phyloP scores from a whole-genome alignment of 2,797 vertebrate genomes.

The Thamnophis elegans region DNA sequence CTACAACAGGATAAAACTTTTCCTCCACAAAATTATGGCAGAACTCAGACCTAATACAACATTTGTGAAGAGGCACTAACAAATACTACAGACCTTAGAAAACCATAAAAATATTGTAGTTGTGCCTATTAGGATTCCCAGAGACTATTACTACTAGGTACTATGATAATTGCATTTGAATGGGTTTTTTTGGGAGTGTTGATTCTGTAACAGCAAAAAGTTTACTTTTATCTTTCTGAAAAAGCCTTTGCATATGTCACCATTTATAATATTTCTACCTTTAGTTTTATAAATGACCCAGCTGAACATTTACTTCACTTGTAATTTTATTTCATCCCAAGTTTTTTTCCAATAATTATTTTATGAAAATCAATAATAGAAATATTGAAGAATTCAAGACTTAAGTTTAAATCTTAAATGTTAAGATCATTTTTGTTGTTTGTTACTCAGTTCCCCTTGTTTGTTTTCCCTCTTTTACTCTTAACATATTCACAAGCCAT shows the following conservation, averaged over 20 bases:
- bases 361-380: not conserved
- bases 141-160: not conserved
- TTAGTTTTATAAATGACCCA: not conserved
- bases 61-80: not conserved
- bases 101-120: not conserved
- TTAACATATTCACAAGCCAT: not conserved
- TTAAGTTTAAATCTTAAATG: not conserved
- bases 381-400: not conserved
- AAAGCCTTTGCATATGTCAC: not conserved
- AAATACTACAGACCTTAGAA: not conserved
- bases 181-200: not conserved
- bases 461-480: not conserved
- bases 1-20: not conserved
- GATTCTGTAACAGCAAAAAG: not conserved
- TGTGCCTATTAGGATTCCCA: not conserved
- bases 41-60: not conserved
- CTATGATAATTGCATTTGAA: not conserved
- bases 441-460: not conserved
- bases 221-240: not conserved
- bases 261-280: not conserved
- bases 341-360: not conserved
- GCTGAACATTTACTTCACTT: not conserved
- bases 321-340: not conserved
- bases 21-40: not conserved
- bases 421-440: not conserved